Percentiles rank a stretch among this genome's conserved stretches.
Evolutionary conservation across 2,888 invertebrate species (phyloP).

Genomic region (Neria commutata): DNA sequence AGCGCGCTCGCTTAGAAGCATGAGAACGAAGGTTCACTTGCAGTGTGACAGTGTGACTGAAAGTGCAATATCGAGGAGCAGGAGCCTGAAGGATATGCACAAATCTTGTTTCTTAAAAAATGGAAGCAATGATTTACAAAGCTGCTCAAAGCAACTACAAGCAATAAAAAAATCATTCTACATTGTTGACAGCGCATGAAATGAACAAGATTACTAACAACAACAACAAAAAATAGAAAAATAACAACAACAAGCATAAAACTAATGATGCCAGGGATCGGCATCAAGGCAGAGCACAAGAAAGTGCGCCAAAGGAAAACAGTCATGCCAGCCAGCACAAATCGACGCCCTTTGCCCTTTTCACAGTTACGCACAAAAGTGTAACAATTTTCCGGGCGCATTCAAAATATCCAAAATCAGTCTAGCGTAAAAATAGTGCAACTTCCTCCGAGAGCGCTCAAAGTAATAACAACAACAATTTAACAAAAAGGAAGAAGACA

Average conservation of each 20-base stretch:
- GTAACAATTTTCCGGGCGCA: background rate
- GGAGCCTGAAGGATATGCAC: too few relatives aligned
- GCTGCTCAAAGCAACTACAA: background rate
- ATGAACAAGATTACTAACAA: slow-evolving; percentile 3
- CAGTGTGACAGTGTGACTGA: too few relatives aligned
- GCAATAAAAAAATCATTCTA: slow-evolving; percentile 14
- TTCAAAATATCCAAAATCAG: background rate
- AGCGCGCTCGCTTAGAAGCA: too few relatives aligned
- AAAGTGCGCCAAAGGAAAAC: background rate
- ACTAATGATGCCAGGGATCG: background rate
- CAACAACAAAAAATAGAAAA: background rate
- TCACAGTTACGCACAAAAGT: background rate
- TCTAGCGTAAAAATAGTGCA: slow-evolving; percentile 1
- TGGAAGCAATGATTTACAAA: too few relatives aligned
- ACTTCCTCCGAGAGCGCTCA: too few relatives aligned
- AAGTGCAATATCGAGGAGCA: too few relatives aligned
- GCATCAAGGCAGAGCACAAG: background rate
- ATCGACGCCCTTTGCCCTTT: background rate
- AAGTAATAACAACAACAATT: too few relatives aligned
- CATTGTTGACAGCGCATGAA: slow-evolving; percentile 13
- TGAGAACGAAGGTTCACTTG: too few relatives aligned
- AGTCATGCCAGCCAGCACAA: too few relatives aligned
- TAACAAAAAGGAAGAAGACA: too few relatives aligned
- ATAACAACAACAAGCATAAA: background rate
- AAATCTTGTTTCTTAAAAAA: too few relatives aligned